A percentile compares a stretch with the other conserved stretches of the same genome.
Conservation (phyloP, 2,797 vertebrate species). For the Miopithecus talapoin region DNA sequence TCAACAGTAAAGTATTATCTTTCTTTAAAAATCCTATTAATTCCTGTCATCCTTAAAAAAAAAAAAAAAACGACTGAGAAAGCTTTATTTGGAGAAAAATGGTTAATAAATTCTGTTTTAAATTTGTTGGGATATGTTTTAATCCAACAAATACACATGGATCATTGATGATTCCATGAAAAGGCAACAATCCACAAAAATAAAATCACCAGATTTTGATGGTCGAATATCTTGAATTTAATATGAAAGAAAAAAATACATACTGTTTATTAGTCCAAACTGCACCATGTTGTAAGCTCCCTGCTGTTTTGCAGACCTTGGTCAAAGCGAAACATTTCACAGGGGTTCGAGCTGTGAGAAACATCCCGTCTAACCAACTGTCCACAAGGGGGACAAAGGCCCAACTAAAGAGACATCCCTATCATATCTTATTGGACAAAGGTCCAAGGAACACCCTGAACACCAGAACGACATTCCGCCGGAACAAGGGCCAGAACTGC, state of each 20-base stretch:
- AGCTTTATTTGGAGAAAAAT: background rate
- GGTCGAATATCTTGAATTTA: background rate
- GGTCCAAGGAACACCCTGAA: background rate
- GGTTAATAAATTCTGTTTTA: background rate
- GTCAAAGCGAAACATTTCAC: background rate
- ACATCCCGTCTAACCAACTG: background rate
- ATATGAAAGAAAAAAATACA: background rate
- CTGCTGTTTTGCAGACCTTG: background rate
- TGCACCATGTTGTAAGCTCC: background rate
- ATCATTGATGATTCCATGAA: background rate
- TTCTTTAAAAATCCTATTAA: background rate
- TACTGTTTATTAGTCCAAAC: background rate
- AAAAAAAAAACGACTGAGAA: background rate
- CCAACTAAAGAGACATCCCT: background rate
- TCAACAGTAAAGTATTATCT: background rate
- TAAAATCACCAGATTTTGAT: background rate
- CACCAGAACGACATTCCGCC: background rate
- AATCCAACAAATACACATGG: background rate
- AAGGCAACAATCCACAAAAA: background rate
- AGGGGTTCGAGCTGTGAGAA: background rate
- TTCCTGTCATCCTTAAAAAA: background rate
- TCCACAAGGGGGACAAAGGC: background rate
- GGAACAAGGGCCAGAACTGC: background rate
- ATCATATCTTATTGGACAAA: background rate
- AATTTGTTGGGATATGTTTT: background rate